phyloP scores from a whole-genome alignment of 2,113 vertebrate genomes.

The Motacilla tschutschensis region DNA sequence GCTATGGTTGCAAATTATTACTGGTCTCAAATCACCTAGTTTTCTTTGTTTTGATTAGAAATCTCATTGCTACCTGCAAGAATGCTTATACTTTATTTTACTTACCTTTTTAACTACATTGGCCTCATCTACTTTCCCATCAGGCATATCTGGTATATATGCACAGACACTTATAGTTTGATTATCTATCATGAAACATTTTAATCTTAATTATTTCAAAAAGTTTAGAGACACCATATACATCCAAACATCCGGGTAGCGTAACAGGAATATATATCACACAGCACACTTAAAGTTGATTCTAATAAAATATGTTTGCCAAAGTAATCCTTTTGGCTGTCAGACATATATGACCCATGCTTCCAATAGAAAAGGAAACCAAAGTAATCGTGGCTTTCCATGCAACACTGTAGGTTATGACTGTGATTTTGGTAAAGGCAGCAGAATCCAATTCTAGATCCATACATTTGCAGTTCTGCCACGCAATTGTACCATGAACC shows the following conservation, averaged over 20 bases:
- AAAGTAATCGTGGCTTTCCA: not conserved
- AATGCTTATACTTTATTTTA: not conserved
- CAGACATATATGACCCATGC: not conserved
- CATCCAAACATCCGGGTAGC: not conserved
- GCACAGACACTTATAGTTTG: not conserved
- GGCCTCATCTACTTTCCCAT: not conserved
- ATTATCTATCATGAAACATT: not conserved
- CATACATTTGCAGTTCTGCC: not conserved
- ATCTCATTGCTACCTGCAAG: not conserved
- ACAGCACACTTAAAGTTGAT: not conserved
- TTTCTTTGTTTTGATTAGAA: not conserved
- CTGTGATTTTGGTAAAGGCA: not conserved
- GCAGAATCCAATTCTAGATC: not conserved
- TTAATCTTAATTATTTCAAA: not conserved
- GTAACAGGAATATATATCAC: not conserved
- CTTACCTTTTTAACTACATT: not conserved
- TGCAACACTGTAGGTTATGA: not conserved
- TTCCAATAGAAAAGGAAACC: not conserved
- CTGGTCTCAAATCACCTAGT: not conserved
- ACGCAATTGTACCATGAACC: not conserved
- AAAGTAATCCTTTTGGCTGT: not conserved
- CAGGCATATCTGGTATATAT: not conserved
- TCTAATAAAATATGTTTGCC: not conserved
- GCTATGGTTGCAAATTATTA: not conserved
- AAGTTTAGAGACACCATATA: not conserved